These are phyloP conservation scores for Aplidium turbinatum DNA, from an alignment of 23 tunicate species.

Conservation along the genomic window DNA sequence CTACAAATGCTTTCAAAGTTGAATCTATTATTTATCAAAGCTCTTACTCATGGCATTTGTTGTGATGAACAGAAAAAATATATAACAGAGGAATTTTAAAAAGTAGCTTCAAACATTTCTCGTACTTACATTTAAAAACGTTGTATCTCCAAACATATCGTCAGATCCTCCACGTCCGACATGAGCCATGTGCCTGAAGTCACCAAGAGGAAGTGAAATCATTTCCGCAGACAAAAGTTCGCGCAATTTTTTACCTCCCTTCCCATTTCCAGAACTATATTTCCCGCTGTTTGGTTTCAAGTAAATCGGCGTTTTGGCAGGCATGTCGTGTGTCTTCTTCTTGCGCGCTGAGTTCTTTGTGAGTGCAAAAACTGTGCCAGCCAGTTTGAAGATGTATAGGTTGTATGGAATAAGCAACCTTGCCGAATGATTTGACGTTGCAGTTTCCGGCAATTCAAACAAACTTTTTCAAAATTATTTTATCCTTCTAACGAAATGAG, in stretches of 20 bases:
- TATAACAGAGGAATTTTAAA: too few species aligned
- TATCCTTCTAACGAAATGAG: too few species aligned
- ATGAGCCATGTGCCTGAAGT: slow-evolving; percentile 89
- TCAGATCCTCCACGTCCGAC: slow-evolving; percentile 74
- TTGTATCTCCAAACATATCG: slow-evolving; percentile 91
- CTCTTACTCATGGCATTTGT: too few species aligned
- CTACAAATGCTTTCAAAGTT: too few species aligned
- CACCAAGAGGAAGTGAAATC: slow-evolving; percentile 94
- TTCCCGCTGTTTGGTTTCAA: slow-evolving; percentile 66
- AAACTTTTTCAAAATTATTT: too few species aligned
- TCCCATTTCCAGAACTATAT: slow-evolving; percentile 55
- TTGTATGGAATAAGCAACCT: background rate
- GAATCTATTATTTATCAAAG: too few species aligned
- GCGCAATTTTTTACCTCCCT: slow-evolving; percentile 50
- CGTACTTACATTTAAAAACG: slow-evolving; percentile 62
- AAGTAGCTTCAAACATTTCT: too few species aligned
- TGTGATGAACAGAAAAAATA: too few species aligned
- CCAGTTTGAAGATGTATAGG: slow-evolving; percentile 65
- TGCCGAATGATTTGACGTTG: too few species aligned
- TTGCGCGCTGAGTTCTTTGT: slow-evolving; percentile 15
- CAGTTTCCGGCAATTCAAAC: too few species aligned
- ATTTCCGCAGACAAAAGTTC: slow-evolving; percentile 76
- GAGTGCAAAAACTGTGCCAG: slow-evolving; percentile 44
- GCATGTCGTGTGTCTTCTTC: slow-evolving; percentile 56
- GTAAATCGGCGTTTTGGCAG: slow-evolving; percentile 87